Conservation (phyloP, 2,797 vertebrate species). For the Triplophysa yarkandensis region DNA sequence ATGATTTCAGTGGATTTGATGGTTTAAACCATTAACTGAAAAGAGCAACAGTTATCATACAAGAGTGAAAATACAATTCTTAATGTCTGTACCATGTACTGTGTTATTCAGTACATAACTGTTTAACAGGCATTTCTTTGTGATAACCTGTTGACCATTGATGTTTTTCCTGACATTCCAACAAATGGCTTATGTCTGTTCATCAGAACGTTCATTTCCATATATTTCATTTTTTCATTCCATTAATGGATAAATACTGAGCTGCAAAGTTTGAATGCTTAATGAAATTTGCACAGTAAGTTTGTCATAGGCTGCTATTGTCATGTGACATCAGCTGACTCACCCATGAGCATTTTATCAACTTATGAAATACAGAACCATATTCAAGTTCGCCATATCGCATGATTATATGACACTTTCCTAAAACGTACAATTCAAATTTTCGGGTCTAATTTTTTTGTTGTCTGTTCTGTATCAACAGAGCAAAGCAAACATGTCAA, state of each 20-base stretch:
- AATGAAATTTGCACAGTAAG: constrained; percentile 49
- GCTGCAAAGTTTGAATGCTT: not conserved
- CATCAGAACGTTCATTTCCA: not conserved
- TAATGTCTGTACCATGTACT: no score
- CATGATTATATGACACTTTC: not conserved
- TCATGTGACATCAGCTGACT: constrained; percentile 63
- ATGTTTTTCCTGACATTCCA: not conserved
- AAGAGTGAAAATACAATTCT: no score
- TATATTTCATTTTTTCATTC: not conserved
- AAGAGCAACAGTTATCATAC: not conserved
- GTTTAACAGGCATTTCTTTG: no score
- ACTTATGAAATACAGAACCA: constrained; percentile 9
- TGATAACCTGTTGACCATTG: no score
- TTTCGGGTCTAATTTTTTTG: not conserved
- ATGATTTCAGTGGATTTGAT: not conserved
- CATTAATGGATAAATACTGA: not conserved
- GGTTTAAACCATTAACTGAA: not conserved
- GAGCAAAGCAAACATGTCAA: constrained; percentile 59
- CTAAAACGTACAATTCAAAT: not conserved
- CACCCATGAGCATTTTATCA: constrained; percentile 45
- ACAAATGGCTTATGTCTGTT: not conserved
- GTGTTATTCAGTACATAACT: not conserved
- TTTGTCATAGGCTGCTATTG: constrained; percentile 57
- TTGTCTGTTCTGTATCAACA: constrained; percentile 47
- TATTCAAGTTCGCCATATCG: not conserved